Evolutionary conservation across 2,888 invertebrate genomes (phyloP).

Genomic region (Heliconius cydno): DNA sequence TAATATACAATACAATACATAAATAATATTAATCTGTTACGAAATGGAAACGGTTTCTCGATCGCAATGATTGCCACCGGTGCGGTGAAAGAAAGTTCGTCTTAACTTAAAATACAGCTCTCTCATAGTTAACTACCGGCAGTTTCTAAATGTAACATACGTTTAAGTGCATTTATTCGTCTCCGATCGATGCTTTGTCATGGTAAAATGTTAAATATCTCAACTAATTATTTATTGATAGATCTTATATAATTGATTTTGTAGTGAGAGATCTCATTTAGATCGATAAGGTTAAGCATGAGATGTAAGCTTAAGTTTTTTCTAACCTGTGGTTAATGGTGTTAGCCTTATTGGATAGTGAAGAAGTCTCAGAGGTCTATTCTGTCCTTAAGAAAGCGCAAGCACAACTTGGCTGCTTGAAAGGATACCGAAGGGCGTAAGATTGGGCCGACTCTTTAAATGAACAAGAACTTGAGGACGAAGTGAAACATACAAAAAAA

Average conservation of each 20-base stretch:
- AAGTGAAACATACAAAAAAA: too few relatives aligned
- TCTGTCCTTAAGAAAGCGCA: too few relatives aligned
- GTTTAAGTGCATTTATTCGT: constrained; percentile 37
- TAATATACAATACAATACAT: background rate
- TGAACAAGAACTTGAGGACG: too few relatives aligned
- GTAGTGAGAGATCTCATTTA: too few relatives aligned
- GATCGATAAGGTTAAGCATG: too few relatives aligned
- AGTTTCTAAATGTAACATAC: constrained; percentile 46
- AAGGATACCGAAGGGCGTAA: too few relatives aligned
- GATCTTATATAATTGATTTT: background rate
- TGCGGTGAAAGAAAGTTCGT: constrained; percentile 46
- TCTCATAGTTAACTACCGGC: constrained; percentile 41
- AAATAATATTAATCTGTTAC: constrained; percentile 40
- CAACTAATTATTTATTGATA: constrained; percentile 1
- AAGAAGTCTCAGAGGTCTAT: too few relatives aligned
- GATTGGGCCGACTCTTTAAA: too few relatives aligned
- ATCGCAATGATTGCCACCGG: constrained; percentile 42
- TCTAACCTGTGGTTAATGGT: too few relatives aligned
- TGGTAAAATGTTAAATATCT: background rate
- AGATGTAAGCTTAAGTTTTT: too few relatives aligned
- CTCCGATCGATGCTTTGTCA: constrained; percentile 18
- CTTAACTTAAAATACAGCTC: constrained; percentile 46
- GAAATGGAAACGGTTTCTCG: constrained; percentile 45
- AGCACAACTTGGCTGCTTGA: too few relatives aligned
- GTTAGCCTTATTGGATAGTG: too few relatives aligned